Base-by-base conservation (phyloP, 1,140 invertebrate genomes). In the Scaptomyza montana region DNA sequence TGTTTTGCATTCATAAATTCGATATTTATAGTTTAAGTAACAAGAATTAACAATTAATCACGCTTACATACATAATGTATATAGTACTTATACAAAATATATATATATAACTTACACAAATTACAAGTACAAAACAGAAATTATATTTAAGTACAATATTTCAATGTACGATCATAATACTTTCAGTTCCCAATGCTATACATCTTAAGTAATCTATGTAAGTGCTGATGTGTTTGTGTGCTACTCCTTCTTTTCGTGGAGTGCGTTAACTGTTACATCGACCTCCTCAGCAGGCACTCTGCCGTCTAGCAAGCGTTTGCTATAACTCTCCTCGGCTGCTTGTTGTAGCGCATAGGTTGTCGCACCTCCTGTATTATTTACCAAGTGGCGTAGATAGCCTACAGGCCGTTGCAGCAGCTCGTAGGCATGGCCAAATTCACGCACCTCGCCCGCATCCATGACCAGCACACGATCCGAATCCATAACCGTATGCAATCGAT, bases 401-500 rank as follows among this genome's bases (percentile, higher is more conserved):
- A 92, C 82, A 0, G 92, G 78, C 30, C 95, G 93, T 12, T 93
- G 92, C 9, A 97, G 91, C 10, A 97, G 92, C 33, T 93, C 91
- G 80, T 94, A 93, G 0, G 96, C 95, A 65, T 94, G 93, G 57
- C 95, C 96, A 87, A 95, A 95, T 92, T 97, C 96, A 12, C 92
- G 92, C 0, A 92, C 90, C 56, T 95, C 93, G 91, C 96, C 94
- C 0, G 86, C 91, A 74, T 96, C 94, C 93, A 97, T 94, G 0
- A 96, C 95, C 80, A 97, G 92, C 67, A 97, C 94, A 63, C 94
- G 93, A 80, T 95, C 95, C 71, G 94, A 95, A 84, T 97, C 96
- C 94, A 98, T 95, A 45, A 98, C 96, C 0, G 96, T 97, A 77
- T 96, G 95, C 8, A 97, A 92, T 39, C 96, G 93, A 92, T 97